These are phyloP conservation scores for Cristatella mucedo DNA, from an alignment of 2,888 invertebrate species.

Conservation along the genomic window DNA sequence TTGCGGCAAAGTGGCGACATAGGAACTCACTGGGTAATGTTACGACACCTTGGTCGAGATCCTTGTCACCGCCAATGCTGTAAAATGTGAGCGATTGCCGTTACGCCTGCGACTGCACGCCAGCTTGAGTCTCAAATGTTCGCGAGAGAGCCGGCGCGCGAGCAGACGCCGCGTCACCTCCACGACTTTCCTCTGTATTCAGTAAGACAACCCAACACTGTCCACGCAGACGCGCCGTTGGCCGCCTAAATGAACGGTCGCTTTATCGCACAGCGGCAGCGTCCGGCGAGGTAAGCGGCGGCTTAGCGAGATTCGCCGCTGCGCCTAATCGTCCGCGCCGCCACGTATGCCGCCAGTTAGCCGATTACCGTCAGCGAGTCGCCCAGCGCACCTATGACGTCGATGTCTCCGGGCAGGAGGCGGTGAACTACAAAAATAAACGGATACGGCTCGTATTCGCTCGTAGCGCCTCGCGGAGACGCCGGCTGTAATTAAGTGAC, in stretches of 20 bases:
- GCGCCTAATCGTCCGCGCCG: no score
- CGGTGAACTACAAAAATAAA: slow-evolving; percentile 8
- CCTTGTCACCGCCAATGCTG: slow-evolving; percentile 26
- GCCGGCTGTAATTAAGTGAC: no score
- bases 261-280: no score
- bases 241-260: slow-evolving; percentile 26
- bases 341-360: no score
- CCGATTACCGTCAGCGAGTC: slow-evolving; percentile 7
- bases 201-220: slow-evolving; percentile 13
- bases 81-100: neutral
- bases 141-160: no score
- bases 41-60: slow-evolving; percentile 14
- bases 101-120: no score
- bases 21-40: slow-evolving; percentile 23
- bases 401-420: slow-evolving; percentile 4
- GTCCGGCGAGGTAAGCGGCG: no score
- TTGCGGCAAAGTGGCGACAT: neutral
- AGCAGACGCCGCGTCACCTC: no score
- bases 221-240: slow-evolving; percentile 13
- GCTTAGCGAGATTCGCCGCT: no score
- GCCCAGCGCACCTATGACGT: slow-evolving; percentile 5
- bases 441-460: no score
- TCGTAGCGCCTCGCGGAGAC: no score
- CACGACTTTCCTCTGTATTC: slow-evolving; percentile 14
- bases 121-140: no score